A percentile compares a stretch with the other conserved stretches of the same genome.
These are phyloP conservation scores for Pseudolycoriella hygida DNA, from an alignment of 2,888 invertebrate genomes.

Conservation along the genomic window DNA sequence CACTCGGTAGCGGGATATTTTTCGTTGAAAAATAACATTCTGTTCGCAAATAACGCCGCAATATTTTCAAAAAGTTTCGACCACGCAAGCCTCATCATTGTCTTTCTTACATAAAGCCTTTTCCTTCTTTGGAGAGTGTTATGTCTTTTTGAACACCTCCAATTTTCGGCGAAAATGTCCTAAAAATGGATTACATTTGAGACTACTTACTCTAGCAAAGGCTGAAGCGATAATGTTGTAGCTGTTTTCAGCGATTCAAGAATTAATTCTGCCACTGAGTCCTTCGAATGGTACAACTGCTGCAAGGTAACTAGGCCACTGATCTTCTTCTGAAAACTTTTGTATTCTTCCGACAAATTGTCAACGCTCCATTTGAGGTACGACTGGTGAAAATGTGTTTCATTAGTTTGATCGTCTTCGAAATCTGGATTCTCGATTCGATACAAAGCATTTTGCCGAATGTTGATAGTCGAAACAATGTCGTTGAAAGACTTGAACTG, in stretches of 20 bases:
- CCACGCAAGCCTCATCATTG: too few species aligned
- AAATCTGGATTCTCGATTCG: constrained; percentile 63
- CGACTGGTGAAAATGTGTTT: constrained; percentile 66
- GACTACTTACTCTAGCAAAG: constrained; percentile 64
- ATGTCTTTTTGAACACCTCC: too few species aligned
- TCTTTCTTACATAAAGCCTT: too few species aligned
- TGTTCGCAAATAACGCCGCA: too few species aligned
- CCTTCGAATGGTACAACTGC: constrained; percentile 65
- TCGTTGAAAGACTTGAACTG: constrained; percentile 81
- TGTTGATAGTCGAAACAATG: constrained; percentile 66
- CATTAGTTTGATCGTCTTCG: constrained; percentile 44
- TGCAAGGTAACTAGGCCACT: constrained; percentile 61
- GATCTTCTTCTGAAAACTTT: constrained; percentile 57
- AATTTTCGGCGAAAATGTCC: too few species aligned
- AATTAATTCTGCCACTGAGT: constrained; percentile 52
- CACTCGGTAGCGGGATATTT: too few species aligned
- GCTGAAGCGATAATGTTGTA: constrained; percentile 56
- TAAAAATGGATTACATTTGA: background rate
- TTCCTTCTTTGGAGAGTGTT: too few species aligned
- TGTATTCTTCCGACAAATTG: constrained; percentile 70
- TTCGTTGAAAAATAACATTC: too few species aligned
- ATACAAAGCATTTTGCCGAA: constrained; percentile 65
- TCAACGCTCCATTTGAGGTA: constrained; percentile 78
- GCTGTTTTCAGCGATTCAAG: constrained; percentile 54
- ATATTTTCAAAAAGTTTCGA: too few species aligned